Percentiles rank a stretch among this genome's conserved stretches.
phyloP scores from a whole-genome alignment of 2,888 invertebrate species.

The Dione juno region DNA sequence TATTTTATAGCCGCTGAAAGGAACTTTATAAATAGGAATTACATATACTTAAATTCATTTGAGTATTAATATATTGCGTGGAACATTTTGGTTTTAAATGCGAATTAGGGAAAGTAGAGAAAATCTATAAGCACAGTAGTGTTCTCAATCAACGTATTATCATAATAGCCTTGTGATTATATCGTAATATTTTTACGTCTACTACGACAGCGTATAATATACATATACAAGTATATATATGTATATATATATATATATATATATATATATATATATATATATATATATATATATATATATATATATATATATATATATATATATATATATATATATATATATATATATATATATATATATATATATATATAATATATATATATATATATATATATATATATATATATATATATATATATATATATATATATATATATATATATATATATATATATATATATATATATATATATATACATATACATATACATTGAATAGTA shows the following conservation, averaged over 20 bases:
- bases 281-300: background rate
- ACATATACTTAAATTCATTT: too few relatives aligned
- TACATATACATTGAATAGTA: slow-evolving; percentile 1
- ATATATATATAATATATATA: background rate
- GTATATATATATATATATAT: background rate
- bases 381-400: background rate
- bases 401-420: background rate
- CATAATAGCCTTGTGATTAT: background rate
- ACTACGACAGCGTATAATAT: too few relatives aligned
- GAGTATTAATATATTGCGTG: too few relatives aligned
- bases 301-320: background rate
- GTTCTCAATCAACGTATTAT: background rate
- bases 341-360: background rate
- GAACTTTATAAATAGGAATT: background rate
- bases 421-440: background rate
- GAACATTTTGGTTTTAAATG: too few relatives aligned
- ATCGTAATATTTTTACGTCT: background rate
- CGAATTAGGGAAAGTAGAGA: too few relatives aligned
- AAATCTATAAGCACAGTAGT: background rate
- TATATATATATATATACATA: background rate
- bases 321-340: background rate
- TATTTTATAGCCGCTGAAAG: background rate
- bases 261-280: background rate
- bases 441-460: background rate
- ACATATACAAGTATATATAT: too few relatives aligned